Evolutionary conservation across 2,113 vertebrate genomes (phyloP).

Genomic region (Uria aalge): DNA sequence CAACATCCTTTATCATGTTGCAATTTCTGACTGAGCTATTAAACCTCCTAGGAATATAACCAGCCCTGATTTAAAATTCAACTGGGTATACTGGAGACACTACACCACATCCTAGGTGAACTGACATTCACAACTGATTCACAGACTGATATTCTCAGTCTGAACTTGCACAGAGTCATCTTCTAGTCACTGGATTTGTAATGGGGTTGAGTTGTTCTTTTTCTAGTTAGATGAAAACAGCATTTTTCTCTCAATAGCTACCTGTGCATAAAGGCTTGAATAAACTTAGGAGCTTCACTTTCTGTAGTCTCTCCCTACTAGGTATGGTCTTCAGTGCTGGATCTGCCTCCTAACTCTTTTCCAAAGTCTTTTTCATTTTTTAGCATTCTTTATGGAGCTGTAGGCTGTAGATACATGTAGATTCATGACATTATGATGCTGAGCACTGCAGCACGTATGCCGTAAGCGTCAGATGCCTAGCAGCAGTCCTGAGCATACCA

Average conservation of each 20-base stretch:
- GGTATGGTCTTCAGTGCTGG: neutral
- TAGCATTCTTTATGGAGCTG: neutral
- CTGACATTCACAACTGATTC: neutral
- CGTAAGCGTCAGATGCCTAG: neutral
- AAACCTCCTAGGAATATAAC: neutral
- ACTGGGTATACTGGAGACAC: neutral
- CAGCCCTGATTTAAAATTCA: neutral
- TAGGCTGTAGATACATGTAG: neutral
- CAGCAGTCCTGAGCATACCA: neutral
- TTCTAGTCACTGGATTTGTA: neutral
- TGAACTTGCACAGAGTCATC: neutral
- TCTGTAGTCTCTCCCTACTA: neutral
- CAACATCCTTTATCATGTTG: neutral
- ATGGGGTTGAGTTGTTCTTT: neutral
- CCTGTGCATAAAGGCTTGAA: neutral
- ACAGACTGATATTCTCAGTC: neutral
- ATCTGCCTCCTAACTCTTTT: neutral
- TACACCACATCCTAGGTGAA: neutral
- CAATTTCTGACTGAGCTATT: neutral
- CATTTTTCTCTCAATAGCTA: neutral
- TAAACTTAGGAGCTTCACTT: neutral
- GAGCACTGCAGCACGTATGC: neutral
- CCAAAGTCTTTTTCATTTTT: neutral
- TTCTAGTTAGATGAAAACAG: neutral
- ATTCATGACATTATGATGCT: neutral